phyloP scores from a whole-genome alignment of 2,113 vertebrate species.

The Camelus dromedarius region DNA sequence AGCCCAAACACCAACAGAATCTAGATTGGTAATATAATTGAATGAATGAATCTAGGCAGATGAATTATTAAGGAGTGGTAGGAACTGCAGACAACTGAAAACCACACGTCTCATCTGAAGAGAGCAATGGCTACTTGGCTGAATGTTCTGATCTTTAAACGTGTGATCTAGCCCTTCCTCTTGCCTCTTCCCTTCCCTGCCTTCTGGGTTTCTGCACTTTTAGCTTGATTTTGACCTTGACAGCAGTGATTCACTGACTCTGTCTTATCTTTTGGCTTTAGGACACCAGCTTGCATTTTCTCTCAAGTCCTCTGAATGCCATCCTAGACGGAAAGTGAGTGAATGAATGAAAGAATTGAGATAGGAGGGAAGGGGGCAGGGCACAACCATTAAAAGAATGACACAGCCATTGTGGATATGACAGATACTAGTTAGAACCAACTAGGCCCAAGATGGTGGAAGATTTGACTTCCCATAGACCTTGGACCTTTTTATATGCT shows the following conservation, averaged over 20 bases:
- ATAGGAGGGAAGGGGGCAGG: no score
- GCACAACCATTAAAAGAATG: no score
- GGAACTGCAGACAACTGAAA: background rate
- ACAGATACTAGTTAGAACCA: no score
- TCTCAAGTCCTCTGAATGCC: background rate
- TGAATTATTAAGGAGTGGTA: background rate
- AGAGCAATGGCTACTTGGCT: background rate
- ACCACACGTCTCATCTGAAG: background rate
- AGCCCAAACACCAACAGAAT: background rate
- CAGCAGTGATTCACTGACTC: background rate
- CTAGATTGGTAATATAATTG: background rate
- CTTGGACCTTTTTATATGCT: no score
- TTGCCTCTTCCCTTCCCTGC: background rate
- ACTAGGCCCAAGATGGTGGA: no score
- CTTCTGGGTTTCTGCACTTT: background rate
- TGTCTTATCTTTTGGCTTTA: background rate
- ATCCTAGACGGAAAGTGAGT: background rate
- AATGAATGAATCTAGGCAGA: background rate
- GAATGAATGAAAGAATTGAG: background rate
- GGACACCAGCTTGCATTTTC: background rate
- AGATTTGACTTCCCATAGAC: no score
- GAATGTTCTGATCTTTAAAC: background rate
- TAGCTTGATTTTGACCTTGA: conserved; percentile 10
- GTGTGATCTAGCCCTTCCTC: background rate
- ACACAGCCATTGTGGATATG: no score